Conservation (phyloP, 2,888 invertebrate genomes). For the Drosophila paranaensis region DNA sequence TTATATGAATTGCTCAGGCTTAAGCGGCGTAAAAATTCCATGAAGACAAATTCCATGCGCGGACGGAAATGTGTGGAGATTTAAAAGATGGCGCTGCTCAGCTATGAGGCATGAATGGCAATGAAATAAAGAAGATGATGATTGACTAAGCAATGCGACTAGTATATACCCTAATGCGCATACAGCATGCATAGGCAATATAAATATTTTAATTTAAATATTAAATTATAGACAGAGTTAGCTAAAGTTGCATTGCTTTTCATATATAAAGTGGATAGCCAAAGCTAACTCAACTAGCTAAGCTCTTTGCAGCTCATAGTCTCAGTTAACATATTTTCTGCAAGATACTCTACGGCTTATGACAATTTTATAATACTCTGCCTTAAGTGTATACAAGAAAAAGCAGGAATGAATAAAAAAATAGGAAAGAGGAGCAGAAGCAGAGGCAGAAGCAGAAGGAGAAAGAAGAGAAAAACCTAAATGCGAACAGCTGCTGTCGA, state of each 20-base stretch:
- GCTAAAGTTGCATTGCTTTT: too few species aligned
- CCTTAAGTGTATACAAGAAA: neutral
- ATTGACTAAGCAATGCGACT: neutral
- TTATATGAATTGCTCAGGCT: conserved; percentile 13
- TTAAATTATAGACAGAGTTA: too few species aligned
- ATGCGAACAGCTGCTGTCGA: conserved; percentile 53
- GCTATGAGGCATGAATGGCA: conserved; percentile 1
- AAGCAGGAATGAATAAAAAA: neutral
- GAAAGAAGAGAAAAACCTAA: conserved; percentile 13
- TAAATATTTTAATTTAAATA: too few species aligned
- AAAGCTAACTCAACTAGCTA: too few species aligned
- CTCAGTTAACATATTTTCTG: neutral
- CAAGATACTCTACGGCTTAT: neutral
- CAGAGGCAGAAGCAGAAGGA: neutral
- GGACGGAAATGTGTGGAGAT: conserved; percentile 38
- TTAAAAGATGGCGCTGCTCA: neutral
- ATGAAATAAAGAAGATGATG: neutral
- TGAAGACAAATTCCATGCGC: conserved; percentile 28
- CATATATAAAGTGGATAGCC: too few species aligned
- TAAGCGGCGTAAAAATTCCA: conserved; percentile 1
- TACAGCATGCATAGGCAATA: too few species aligned
- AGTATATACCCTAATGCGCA: neutral
- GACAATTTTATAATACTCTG: neutral
- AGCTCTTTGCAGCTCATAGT: neutral
- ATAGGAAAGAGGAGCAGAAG: neutral